These are phyloP conservation scores for Crotalus helleri DNA, from an alignment of 2,113 vertebrate genomes.

Conservation along the genomic window DNA sequence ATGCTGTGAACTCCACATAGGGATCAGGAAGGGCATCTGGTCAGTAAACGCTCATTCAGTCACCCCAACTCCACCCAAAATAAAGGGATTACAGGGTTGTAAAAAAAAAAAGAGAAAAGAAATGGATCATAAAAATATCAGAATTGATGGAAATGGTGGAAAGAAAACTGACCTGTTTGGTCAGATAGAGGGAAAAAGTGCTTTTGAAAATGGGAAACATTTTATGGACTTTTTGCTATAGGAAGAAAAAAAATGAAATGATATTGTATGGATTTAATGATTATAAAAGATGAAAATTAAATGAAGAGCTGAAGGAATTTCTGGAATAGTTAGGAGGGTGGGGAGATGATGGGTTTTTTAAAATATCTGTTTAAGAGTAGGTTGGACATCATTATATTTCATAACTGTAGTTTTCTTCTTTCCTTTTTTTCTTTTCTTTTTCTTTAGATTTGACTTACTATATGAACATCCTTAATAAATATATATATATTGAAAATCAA, in stretches of 20 bases:
- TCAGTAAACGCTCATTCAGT: background rate
- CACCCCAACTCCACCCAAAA: background rate
- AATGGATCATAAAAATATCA: background rate
- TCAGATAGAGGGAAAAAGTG: background rate
- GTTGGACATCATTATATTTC: background rate
- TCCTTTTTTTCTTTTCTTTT: background rate
- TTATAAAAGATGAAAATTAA: background rate
- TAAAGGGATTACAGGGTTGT: background rate
- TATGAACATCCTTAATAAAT: background rate
- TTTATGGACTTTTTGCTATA: background rate
- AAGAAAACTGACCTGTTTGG: background rate
- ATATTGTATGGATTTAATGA: background rate
- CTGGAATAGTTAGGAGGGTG: background rate
- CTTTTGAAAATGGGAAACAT: background rate
- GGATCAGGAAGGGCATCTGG: background rate
- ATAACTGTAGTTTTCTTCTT: background rate
- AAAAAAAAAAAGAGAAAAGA: background rate
- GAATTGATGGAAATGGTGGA: background rate
- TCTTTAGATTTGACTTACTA: background rate
- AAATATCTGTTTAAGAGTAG: background rate
- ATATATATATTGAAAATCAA: background rate
- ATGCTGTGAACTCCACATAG: background rate
- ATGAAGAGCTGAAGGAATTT: background rate
- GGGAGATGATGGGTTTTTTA: background rate
- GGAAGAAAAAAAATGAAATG: background rate